Evolutionary conservation across 2,797 vertebrate species (phyloP).

Genomic region (Heterohyrax brucei): DNA sequence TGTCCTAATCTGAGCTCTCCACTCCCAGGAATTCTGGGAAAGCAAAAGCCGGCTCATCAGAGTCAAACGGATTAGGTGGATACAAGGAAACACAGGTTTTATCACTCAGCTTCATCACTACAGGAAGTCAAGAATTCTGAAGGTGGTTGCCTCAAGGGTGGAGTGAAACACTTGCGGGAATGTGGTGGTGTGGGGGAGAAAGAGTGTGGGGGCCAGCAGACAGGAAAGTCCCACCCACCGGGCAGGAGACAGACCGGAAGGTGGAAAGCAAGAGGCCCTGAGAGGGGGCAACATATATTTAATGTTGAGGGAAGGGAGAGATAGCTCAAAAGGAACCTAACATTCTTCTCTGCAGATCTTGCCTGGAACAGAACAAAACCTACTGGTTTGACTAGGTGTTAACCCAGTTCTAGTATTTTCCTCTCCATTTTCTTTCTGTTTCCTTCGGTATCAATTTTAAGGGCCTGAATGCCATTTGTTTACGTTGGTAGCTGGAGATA

Average conservation of each 20-base stretch:
- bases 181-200: constrained; percentile 67
- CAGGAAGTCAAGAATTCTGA: constrained; percentile 83
- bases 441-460: constrained; percentile 27
- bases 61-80: constrained; percentile 60
- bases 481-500: constrained; percentile 33
- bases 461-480: neutral
- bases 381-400: neutral
- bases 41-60: constrained; percentile 4
- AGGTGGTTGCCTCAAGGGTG: constrained; percentile 84
- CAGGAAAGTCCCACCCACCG: constrained; percentile 74
- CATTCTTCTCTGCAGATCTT: constrained; percentile 34
- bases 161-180: constrained; percentile 79
- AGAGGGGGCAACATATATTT: constrained; percentile 35
- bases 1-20: neutral
- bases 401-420: neutral
- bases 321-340: constrained; percentile 14
- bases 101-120: constrained; percentile 67
- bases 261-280: constrained; percentile 42
- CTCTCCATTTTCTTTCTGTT: constrained; percentile 18
- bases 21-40: constrained; percentile 21
- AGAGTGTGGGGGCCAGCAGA: constrained; percentile 78
- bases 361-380: constrained; percentile 22
- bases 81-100: constrained; percentile 70
- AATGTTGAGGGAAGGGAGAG: constrained; percentile 45
- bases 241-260: constrained; percentile 47